Percentiles rank a stretch among this genome's conserved stretches.
These are phyloP conservation scores for Lepidurus couesii DNA, from an alignment of 1,140 invertebrate genomes.

Conservation along the genomic window DNA sequence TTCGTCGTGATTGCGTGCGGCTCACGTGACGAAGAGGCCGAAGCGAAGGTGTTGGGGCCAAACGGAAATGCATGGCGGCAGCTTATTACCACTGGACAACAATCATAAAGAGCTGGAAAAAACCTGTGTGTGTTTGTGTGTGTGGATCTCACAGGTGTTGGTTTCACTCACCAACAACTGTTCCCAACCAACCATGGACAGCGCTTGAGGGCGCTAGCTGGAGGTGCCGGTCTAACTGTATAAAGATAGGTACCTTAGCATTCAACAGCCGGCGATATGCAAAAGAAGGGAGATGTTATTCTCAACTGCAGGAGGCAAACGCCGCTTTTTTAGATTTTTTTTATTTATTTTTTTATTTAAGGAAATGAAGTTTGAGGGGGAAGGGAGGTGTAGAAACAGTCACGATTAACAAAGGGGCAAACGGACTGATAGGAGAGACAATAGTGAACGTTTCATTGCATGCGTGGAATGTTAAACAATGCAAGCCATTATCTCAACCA, in stretches of 20 bases:
- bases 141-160: not conserved
- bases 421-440: too few relatives aligned
- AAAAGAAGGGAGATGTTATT: not conserved
- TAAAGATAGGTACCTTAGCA: not conserved
- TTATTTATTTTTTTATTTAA: too few relatives aligned
- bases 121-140: not conserved
- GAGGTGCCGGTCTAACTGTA: not conserved
- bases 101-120: not conserved
- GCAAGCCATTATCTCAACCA: too few relatives aligned
- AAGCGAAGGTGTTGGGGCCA: not conserved
- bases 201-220: not conserved
- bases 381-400: too few relatives aligned
- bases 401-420: too few relatives aligned
- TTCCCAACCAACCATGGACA: slow-evolving; percentile 14
- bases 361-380: too few relatives aligned
- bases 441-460: too few relatives aligned
- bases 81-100: slow-evolving; percentile 4
- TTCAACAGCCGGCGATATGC: not conserved
- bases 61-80: slow-evolving; percentile 12
- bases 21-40: not conserved
- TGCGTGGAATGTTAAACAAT: too few relatives aligned
- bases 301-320: not conserved
- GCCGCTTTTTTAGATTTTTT: too few relatives aligned
- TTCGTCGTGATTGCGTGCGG: slow-evolving; percentile 6
- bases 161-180: not conserved